phyloP scores from a whole-genome alignment of 1,140 invertebrate species.

The Eueides isabella region DNA sequence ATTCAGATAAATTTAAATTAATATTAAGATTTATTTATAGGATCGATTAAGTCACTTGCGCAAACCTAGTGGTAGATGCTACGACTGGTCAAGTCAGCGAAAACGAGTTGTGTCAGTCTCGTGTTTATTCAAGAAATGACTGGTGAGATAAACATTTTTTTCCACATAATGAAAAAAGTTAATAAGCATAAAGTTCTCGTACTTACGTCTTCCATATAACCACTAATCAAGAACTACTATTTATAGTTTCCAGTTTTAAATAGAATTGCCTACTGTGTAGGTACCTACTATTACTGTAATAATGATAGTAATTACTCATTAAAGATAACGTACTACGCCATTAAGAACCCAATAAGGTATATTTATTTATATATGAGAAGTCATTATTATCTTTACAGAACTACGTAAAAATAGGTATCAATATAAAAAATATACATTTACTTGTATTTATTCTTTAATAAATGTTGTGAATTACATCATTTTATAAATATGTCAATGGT shows the following conservation, averaged over 20 bases:
- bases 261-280: not conserved
- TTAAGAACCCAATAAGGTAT: slow-evolving; percentile 21
- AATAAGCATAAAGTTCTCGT: slow-evolving; percentile 18
- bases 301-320: not conserved
- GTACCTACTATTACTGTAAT: slow-evolving; percentile 1
- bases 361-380: not conserved
- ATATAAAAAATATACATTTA: too few relatives aligned
- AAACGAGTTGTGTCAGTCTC: slow-evolving; percentile 36
- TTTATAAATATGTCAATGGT: too few relatives aligned
- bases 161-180: slow-evolving; percentile 21
- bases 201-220: not conserved
- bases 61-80: slow-evolving; percentile 26
- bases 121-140: slow-evolving; percentile 34
- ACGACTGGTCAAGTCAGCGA: slow-evolving; percentile 35
- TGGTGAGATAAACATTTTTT: slow-evolving; percentile 29
- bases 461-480: too few relatives aligned
- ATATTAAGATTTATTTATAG: slow-evolving; percentile 8
- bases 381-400: too few relatives aligned
- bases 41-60: not conserved
- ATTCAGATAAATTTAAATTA: not conserved
- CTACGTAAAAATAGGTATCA: too few relatives aligned
- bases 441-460: too few relatives aligned
- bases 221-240: slow-evolving; percentile 12
- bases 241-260: slow-evolving; percentile 8
- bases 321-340: not conserved